Evolutionary conservation across 1,140 invertebrate species (phyloP).

Genomic region (Harlomillsia oculata): DNA sequence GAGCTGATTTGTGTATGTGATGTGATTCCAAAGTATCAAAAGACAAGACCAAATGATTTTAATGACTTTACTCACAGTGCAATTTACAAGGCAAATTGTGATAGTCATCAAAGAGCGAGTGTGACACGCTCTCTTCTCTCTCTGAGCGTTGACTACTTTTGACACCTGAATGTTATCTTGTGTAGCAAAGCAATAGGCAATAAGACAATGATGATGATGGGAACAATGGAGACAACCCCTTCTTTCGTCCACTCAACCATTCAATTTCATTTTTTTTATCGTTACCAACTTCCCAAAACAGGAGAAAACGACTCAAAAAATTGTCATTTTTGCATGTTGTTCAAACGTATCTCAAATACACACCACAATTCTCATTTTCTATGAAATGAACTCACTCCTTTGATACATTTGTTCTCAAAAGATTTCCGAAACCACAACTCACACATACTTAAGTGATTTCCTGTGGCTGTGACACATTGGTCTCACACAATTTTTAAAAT

Average conservation of each 20-base stretch:
- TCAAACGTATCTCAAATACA: no score
- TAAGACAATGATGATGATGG: background rate
- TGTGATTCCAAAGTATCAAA: slow-evolving; percentile 10
- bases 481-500: no score
- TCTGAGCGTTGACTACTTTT: slow-evolving; percentile 1
- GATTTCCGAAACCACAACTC: no score
- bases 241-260: no score
- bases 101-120: slow-evolving; percentile 21
- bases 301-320: background rate
- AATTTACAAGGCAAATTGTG: no score
- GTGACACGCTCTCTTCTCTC: slow-evolving; percentile 22
- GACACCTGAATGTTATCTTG: background rate
- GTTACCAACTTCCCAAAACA: background rate
- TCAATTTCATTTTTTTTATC: background rate
- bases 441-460: no score
- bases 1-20: slow-evolving; percentile 2
- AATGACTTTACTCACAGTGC: no score
- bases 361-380: no score
- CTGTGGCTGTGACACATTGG: no score
- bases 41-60: slow-evolving; percentile 24
- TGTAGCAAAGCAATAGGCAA: background rate
- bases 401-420: no score
- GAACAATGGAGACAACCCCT: background rate
- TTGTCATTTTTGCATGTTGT: no score
- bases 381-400: no score